Percentiles rank a stretch among this genome's conserved stretches.
These are phyloP conservation scores for Drosophila algonquin DNA, from an alignment of 2,888 invertebrate species.

Conservation along the genomic window DNA sequence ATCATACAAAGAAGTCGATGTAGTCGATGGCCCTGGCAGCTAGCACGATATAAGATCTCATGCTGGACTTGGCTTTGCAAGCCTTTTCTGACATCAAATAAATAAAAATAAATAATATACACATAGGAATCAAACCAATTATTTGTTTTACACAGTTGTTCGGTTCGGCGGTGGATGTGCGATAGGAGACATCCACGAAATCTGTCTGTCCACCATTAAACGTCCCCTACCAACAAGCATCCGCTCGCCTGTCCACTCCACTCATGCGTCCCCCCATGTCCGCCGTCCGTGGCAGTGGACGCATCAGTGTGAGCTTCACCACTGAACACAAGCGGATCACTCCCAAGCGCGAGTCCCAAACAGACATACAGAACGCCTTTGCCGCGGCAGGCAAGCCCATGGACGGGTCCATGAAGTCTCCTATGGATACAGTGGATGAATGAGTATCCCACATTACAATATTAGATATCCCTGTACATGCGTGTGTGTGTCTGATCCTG, in stretches of 20 bases:
- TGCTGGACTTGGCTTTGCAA: too few species aligned
- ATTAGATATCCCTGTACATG: neutral
- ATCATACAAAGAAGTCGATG: too few species aligned
- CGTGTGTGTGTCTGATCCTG: slow-evolving; percentile 12
- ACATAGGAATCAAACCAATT: too few species aligned
- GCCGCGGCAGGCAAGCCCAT: slow-evolving; percentile 46
- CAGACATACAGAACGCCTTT: slow-evolving; percentile 64
- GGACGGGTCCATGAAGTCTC: slow-evolving; percentile 19
- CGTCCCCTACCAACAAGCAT: slow-evolving; percentile 19
- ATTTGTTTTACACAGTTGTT: too few species aligned
- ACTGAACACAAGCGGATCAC: slow-evolving; percentile 69
- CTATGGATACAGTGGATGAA: slow-evolving; percentile 37
- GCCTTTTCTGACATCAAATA: too few species aligned
- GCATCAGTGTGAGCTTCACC: slow-evolving; percentile 81
- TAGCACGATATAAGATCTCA: too few species aligned
- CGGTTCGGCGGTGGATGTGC: slow-evolving; percentile 76
- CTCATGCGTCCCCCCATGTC: slow-evolving; percentile 66
- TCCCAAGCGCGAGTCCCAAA: slow-evolving; percentile 82
- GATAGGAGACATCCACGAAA: slow-evolving; percentile 67
- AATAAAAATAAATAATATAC: too few species aligned
- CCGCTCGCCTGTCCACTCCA: slow-evolving; percentile 67
- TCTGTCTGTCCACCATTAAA: slow-evolving; percentile 53
- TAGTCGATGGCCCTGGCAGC: too few species aligned
- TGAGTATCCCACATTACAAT: neutral
- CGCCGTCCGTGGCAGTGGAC: slow-evolving; percentile 74